These are phyloP conservation scores for Luffia ferchaultella DNA, from an alignment of 2,888 invertebrate species.

Conservation along the genomic window DNA sequence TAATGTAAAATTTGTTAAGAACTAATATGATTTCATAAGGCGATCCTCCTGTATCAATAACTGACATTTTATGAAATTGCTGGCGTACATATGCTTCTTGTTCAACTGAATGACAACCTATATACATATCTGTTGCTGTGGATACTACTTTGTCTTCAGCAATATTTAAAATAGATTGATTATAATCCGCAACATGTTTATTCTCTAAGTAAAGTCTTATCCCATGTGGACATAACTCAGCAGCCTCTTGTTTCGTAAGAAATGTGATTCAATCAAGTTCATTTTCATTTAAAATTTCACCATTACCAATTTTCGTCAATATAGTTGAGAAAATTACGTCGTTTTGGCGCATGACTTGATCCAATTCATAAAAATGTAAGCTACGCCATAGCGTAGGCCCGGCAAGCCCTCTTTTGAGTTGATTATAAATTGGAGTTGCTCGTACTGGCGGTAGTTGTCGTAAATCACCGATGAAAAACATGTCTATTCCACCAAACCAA, in stretches of 20 bases:
- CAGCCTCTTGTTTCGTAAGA: slow-evolving; percentile 11
- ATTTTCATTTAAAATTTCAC: slow-evolving; percentile 9
- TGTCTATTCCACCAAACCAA: slow-evolving; percentile 17
- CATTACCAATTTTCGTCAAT: slow-evolving; percentile 17
- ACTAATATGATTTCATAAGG: slow-evolving; percentile 1
- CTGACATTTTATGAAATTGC: background rate
- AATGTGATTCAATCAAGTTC: slow-evolving; percentile 13
- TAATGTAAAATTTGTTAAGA: slow-evolving; percentile 9
- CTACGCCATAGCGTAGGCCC: slow-evolving; percentile 12
- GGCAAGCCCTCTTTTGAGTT: slow-evolving; percentile 5
- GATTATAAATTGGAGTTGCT: slow-evolving; percentile 19
- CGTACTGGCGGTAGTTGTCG: slow-evolving; percentile 21
- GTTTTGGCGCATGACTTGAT: slow-evolving; percentile 14
- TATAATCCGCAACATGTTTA: background rate
- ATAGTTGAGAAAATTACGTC: slow-evolving; percentile 12
- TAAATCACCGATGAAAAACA: slow-evolving; percentile 20
- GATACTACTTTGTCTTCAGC: background rate
- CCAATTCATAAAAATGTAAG: slow-evolving; percentile 14
- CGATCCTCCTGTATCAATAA: slow-evolving; percentile 3
- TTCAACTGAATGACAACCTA: background rate
- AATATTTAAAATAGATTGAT: background rate
- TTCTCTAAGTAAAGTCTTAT: background rate
- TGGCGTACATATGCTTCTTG: background rate
- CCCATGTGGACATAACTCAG: background rate
- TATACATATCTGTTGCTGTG: background rate